Conservation (phyloP, 2,888 invertebrate genomes). For the Stenodera caucasica region DNA sequence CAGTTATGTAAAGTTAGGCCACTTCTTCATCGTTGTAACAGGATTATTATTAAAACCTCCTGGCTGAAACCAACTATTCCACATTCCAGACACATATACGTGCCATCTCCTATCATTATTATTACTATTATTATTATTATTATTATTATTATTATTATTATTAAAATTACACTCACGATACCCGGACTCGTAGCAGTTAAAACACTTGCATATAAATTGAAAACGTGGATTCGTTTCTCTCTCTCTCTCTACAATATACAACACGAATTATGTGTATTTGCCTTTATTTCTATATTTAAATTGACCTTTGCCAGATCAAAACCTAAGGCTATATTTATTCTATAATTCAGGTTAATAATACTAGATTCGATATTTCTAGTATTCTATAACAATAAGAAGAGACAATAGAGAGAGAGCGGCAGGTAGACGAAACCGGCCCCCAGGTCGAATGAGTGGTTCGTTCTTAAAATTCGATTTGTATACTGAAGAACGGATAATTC, state of each 20-base stretch:
- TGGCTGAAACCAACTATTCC: slow-evolving; percentile 17
- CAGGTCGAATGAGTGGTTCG: slow-evolving; percentile 18
- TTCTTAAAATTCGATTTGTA: no score
- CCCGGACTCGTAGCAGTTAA: slow-evolving; percentile 27
- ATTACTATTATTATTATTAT: slow-evolving; percentile 30
- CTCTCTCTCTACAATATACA: neutral
- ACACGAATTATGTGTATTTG: slow-evolving; percentile 28
- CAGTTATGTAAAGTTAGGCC: slow-evolving; percentile 14
- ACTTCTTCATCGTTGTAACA: slow-evolving; percentile 5
- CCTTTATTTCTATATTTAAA: slow-evolving; percentile 22
- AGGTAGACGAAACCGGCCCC: slow-evolving; percentile 35
- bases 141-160: slow-evolving; percentile 21
- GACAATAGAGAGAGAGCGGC: slow-evolving; percentile 28
- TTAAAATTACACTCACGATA: slow-evolving; percentile 28
- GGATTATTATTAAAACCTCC: slow-evolving; percentile 14
- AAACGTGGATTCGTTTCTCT: slow-evolving; percentile 23
- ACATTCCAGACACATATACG: slow-evolving; percentile 30
- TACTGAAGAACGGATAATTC: neutral
- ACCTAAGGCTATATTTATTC: slow-evolving; percentile 29
- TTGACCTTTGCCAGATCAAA: slow-evolving; percentile 29
- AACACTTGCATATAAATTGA: slow-evolving; percentile 41
- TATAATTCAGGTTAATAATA: slow-evolving; percentile 31
- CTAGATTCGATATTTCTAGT: slow-evolving; percentile 11
- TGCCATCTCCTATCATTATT: slow-evolving; percentile 29
- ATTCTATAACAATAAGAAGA: neutral